Conservation (phyloP, 64 coral and sea anemone species). For the Montipora cactus region DNA sequence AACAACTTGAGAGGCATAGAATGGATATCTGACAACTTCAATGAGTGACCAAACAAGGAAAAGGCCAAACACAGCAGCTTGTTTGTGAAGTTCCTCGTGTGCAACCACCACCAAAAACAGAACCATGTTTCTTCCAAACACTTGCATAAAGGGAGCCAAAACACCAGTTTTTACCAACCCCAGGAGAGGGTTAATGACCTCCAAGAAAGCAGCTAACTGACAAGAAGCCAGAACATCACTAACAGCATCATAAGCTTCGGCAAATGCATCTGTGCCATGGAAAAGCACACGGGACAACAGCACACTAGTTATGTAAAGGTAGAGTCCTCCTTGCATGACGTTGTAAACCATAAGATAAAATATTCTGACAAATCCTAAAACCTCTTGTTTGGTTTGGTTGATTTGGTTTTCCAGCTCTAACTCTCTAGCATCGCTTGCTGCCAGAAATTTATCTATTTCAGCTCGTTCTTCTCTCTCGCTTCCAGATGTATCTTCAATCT, state of each 20-base stretch:
- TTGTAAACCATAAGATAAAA: slow-evolving; percentile 79
- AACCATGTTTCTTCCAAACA: slow-evolving; percentile 81
- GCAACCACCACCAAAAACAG: slow-evolving; percentile 86
- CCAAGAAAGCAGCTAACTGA: slow-evolving; percentile 92
- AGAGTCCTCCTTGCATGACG: slow-evolving; percentile 61
- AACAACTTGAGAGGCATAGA: slow-evolving; percentile 77
- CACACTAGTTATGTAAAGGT: slow-evolving; percentile 42
- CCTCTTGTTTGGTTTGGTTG: slow-evolving; percentile 65
- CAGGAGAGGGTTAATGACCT: slow-evolving; percentile 79
- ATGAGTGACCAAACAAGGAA: slow-evolving; percentile 91
- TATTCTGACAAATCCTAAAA: slow-evolving; percentile 50
- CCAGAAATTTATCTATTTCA: slow-evolving; percentile 71
- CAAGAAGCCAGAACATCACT: slow-evolving; percentile 94
- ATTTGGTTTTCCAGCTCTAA: slow-evolving; percentile 74
- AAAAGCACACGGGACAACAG: slow-evolving; percentile 56
- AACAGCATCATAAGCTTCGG: slow-evolving; percentile 79
- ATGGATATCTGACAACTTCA: slow-evolving; percentile 90
- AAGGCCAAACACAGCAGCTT: slow-evolving; percentile 71
- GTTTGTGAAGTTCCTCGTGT: slow-evolving; percentile 74
- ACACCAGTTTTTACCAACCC: slow-evolving; percentile 87
- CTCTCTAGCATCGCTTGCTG: slow-evolving; percentile 65
- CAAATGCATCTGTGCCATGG: slow-evolving; percentile 55
- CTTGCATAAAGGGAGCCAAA: slow-evolving; percentile 74
- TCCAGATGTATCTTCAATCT: slow-evolving; percentile 90
- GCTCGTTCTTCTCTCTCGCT: slow-evolving; percentile 69